These are phyloP conservation scores for Andrena bicolor DNA, from an alignment of 2,888 invertebrate genomes.

Conservation along the genomic window DNA sequence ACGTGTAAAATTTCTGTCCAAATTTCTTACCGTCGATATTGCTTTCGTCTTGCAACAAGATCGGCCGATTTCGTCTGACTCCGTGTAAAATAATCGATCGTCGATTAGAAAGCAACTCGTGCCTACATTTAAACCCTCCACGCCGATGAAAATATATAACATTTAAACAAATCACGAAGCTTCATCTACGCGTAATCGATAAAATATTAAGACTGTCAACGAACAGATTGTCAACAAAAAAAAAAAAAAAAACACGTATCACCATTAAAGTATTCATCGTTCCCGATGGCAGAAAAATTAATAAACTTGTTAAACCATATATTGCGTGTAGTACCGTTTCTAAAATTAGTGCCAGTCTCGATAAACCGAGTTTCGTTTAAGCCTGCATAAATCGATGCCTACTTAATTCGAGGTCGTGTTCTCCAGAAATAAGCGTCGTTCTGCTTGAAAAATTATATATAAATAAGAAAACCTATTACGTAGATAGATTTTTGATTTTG, in stretches of 20 bases:
- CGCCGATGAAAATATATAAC: not conserved
- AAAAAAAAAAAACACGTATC: not conserved
- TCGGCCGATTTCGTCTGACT: constrained; percentile 12
- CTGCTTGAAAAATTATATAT: too few relatives aligned
- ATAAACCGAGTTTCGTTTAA: too few relatives aligned
- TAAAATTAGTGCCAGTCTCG: not conserved
- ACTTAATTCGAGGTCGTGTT: too few relatives aligned
- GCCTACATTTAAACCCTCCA: not conserved
- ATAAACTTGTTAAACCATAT: constrained; percentile 26
- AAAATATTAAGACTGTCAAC: not conserved
- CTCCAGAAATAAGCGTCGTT: too few relatives aligned
- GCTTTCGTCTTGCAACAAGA: constrained; percentile 6
- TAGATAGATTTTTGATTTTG: too few relatives aligned
- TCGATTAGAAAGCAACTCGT: constrained; percentile 21
- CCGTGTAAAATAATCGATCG: constrained; percentile 19
- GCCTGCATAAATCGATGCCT: too few relatives aligned
- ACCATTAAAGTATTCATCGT: not conserved
- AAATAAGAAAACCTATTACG: too few relatives aligned
- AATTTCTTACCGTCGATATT: constrained; percentile 22
- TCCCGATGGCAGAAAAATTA: constrained; percentile 19
- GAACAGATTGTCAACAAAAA: not conserved
- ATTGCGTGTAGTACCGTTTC: not conserved
- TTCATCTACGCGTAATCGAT: not conserved
- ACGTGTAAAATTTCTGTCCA: constrained; percentile 41
- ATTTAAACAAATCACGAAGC: constrained; percentile 8